Conservation (phyloP, 2,888 invertebrate genomes). For the Tipula vernalis region DNA sequence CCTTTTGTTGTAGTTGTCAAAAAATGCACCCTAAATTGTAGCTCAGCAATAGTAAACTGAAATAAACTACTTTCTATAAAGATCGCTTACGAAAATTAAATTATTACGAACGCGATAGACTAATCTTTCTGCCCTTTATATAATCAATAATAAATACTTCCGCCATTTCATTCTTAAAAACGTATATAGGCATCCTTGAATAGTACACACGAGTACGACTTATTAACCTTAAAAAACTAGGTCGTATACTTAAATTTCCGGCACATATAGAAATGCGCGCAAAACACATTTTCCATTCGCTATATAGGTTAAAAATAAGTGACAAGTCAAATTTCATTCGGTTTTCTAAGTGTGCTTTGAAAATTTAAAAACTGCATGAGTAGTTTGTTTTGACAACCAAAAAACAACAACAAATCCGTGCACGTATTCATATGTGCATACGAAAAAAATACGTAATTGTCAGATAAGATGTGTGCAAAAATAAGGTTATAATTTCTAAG, state of each 20-base stretch:
- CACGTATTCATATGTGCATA: neutral
- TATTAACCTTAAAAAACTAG: neutral
- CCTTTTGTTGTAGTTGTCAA: constrained; percentile 16
- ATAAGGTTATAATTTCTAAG: neutral
- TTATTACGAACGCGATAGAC: no score
- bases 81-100: no score
- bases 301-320: neutral
- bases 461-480: neutral
- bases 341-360: neutral
- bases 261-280: neutral
- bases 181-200: neutral
- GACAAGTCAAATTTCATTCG: neutral
- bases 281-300: neutral
- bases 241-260: neutral
- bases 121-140: no score
- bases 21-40: no score
- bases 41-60: no score
- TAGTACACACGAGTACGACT: neutral
- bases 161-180: no score
- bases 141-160: no score
- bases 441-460: neutral
- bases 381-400: neutral
- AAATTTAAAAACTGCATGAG: neutral
- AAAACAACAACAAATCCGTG: neutral
- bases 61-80: no score